phyloP scores from a whole-genome alignment of 2,113 vertebrate genomes.

The Elephas maximus region DNA sequence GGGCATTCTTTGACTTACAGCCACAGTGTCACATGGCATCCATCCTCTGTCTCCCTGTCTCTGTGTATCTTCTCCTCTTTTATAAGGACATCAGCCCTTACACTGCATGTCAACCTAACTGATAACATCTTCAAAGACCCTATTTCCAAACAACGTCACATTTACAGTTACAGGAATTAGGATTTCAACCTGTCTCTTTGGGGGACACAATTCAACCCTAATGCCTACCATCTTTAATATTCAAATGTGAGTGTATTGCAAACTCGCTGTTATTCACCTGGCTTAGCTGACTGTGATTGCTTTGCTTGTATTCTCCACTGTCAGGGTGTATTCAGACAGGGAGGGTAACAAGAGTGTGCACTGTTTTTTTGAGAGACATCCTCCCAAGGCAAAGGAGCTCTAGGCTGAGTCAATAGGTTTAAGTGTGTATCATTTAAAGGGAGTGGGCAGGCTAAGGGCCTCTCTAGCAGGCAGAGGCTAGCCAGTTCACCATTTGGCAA shows the following conservation, averaged over 20 bases:
- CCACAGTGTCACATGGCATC: neutral
- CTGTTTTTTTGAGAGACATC: neutral
- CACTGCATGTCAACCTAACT: neutral
- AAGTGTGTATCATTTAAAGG: neutral
- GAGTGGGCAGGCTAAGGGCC: neutral
- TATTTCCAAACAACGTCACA: neutral
- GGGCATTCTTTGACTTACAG: neutral
- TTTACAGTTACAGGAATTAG: neutral
- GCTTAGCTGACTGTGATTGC: neutral
- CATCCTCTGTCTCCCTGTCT: neutral
- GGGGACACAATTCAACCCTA: neutral
- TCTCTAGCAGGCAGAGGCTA: neutral
- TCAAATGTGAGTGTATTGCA: neutral
- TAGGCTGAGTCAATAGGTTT: neutral
- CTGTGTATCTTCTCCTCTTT: neutral
- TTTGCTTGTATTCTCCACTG: neutral
- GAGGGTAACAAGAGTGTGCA: neutral
- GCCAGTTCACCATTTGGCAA: neutral
- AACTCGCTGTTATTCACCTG: neutral
- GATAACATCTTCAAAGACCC: neutral
- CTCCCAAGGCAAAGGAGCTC: neutral
- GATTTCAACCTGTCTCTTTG: neutral
- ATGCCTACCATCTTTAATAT: neutral
- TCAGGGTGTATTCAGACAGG: neutral
- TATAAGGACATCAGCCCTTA: neutral